A percentile compares a stretch with the other conserved stretches of the same genome.
phyloP scores from a whole-genome alignment of 64 coral and sea anemone species.

The Montipora efflorescens region DNA sequence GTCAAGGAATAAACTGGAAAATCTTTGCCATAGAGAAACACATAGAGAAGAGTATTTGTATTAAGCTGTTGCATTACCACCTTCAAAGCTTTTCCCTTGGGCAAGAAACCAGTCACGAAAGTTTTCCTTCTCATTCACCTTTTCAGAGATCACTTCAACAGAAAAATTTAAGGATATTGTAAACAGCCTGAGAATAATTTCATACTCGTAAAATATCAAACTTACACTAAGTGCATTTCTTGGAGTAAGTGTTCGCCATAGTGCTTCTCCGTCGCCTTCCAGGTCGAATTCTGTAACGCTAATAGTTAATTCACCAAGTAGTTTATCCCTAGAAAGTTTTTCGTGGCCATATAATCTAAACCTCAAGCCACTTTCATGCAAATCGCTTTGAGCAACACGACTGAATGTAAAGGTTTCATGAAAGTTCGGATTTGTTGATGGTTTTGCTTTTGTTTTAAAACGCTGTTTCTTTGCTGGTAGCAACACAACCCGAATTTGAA shows the following conservation, averaged over 20 bases:
- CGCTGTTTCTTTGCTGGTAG: slow-evolving; percentile 91
- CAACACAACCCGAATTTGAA: slow-evolving; percentile 91
- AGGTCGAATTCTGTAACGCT: slow-evolving; percentile 90
- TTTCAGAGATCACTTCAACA: neutral
- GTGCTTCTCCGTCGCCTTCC: slow-evolving; percentile 84
- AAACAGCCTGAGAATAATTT: slow-evolving; percentile 32
- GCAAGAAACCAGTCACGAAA: slow-evolving; percentile 11
- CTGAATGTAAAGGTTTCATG: slow-evolving; percentile 97
- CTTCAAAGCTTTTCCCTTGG: slow-evolving; percentile 1
- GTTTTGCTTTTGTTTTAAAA: slow-evolving; percentile 98
- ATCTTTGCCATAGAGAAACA: neutral
- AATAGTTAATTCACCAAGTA: slow-evolving; percentile 92
- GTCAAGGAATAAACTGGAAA: neutral
- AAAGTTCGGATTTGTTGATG: slow-evolving; percentile 95
- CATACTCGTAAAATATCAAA: slow-evolving; percentile 19
- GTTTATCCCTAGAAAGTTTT: slow-evolving; percentile 83
- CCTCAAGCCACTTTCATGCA: slow-evolving; percentile 80
- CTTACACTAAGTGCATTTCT: slow-evolving; percentile 94
- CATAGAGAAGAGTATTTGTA: neutral
- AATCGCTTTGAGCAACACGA: slow-evolving; percentile 89
- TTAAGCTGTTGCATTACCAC: neutral
- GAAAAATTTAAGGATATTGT: neutral
- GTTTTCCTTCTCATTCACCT: neutral
- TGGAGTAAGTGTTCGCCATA: slow-evolving; percentile 95
- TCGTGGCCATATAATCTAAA: slow-evolving; percentile 97